Base-by-base conservation (phyloP, 1,140 invertebrate genomes). In the Ephestia elutella region DNA sequence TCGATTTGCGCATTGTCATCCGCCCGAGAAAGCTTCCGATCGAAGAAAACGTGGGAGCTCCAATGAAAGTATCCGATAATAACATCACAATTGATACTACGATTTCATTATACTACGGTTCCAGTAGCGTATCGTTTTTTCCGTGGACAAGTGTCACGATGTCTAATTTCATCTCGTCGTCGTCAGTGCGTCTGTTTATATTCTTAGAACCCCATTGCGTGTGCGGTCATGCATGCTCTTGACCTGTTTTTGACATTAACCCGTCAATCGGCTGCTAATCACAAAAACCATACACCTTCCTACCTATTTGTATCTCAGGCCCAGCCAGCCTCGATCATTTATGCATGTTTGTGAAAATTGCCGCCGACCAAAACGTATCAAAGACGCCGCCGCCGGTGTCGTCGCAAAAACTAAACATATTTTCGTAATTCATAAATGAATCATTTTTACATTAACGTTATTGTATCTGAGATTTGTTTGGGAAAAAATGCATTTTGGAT, bases 41-140 rank as follows among this genome's bases (percentile, higher is more conserved):
- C 71, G 71, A 80, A 78, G 78, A 82, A 83, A 83, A 78, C 82
- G 82, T 86, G 82, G 80, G 82, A 86, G 67, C 62, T 67, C 55
- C 60, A 72, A 78, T 75, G 80, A 83, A 86, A 80, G 79, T 75
- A 74, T 28, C 71, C 73, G 63, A 82, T 60, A 76, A 71, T 66
- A 60, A 59, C 62, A 63, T 64, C 58, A 78, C 69, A 77, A 75
- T n/a, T n/a, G n/a, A n/a, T 75, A 74, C 65, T 56, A 64, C 57
- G 54, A 69, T 65, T 59, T 66, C 63, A 79, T 78, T 77, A 71
- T 66, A 71, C 70, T 15, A 71, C 68, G 71, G 79, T 79, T 79
- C 74, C 73, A 80, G 66, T 71, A 66, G 57, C 68, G 65, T 71
- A 77, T 68, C 60, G 2, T 38, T 11, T 11, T 9, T 38, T 11